Base-by-base conservation (phyloP, 2,113 vertebrate genomes). In the Grus americana region DNA sequence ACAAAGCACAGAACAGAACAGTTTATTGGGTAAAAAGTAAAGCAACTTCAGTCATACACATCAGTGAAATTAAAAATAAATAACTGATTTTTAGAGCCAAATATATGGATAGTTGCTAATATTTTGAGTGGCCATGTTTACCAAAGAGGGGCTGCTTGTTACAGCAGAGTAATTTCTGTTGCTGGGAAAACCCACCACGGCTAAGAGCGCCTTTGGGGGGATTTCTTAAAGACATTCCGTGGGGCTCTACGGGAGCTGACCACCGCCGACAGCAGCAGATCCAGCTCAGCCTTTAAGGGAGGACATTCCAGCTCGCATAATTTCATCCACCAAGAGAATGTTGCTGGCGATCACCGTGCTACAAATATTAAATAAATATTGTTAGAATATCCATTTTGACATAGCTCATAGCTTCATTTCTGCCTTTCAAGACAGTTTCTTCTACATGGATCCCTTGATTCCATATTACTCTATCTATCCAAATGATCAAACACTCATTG, bases 301-400 rank as follows among this genome's bases (percentile, higher is more conserved):
- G 14, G 99, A 99, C 99, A 99, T 99, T 68, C 99, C 99, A 57
- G 99, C 99, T 95, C 99, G 97, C 99, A 99, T 99, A 79, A 99
- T 99, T 97, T 99, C 99, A 92, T 99, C 99, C 70, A 99, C 99
- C 97, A 99, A 86, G 83, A 99, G 98, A 91, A 99, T 99, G 98
- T 99, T 99, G 98, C 98, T 99, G 73, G 99, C 99, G 12, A 99
- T 99, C 80, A 99, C 99, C 4, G 99, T 99, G 98, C 99, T 99
- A 71, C 44, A 91, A 96, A 78, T 19, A 52, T 29, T 3, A 30
- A 91, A 67, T 13, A n/a, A 26, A 93, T 4, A 42, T 1, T n/a
- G 54, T 93, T 62, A 95, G 38, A 79, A n/a, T 0, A 32, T 2
- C 12, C 9, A 2, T 24, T 26, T 5, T 30, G 27, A 32, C 15